These are phyloP conservation scores for Magallana ariakensis DNA, from an alignment of 1,140 invertebrate species.

Conservation along the genomic window DNA sequence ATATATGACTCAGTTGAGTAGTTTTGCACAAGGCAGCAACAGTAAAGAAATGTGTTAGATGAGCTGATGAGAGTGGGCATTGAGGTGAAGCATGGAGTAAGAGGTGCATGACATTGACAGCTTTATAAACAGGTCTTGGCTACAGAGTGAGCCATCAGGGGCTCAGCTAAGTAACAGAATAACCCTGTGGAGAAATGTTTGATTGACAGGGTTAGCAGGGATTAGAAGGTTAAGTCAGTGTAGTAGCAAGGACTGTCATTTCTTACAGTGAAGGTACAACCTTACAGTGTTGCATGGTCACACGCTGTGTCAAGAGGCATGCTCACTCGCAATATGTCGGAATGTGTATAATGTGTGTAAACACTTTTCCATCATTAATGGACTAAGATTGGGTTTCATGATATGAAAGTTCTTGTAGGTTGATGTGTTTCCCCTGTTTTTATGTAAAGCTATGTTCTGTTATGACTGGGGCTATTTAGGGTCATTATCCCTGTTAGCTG, in stretches of 20 bases:
- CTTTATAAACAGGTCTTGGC: conserved; percentile 18
- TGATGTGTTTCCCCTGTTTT: background rate
- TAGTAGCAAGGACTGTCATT: no score
- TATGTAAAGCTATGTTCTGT: background rate
- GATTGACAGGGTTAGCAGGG: background rate
- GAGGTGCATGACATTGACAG: conserved; percentile 17
- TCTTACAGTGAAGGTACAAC: no score
- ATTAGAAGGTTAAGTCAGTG: no score
- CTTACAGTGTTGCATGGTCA: no score
- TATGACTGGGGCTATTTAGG: background rate
- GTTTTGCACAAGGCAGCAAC: no score
- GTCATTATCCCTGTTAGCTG: background rate
- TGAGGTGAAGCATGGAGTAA: background rate
- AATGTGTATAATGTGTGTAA: background rate
- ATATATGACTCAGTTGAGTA: no score
- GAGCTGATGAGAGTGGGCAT: no score
- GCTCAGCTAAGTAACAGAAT: background rate
- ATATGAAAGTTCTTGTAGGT: background rate
- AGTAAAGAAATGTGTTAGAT: no score
- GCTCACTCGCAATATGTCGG: no score
- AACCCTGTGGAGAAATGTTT: background rate
- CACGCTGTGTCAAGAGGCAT: no score
- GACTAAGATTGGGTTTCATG: background rate
- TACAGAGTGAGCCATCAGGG: background rate
- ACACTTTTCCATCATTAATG: background rate